These are phyloP conservation scores for Colossoma macropomum DNA, from an alignment of 2,113 vertebrate species.

Conservation along the genomic window DNA sequence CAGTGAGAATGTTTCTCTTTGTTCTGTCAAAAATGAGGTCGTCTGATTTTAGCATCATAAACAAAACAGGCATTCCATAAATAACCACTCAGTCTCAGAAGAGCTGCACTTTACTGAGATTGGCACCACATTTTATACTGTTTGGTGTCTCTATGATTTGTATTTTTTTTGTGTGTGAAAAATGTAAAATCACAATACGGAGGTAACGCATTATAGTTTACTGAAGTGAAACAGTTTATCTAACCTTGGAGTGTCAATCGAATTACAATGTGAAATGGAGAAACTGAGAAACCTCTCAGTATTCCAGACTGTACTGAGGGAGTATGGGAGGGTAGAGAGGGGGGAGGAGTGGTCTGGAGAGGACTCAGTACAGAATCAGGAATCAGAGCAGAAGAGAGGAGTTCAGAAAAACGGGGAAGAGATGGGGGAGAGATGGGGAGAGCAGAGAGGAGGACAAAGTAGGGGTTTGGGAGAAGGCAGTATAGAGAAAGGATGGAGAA, in stretches of 20 bases:
- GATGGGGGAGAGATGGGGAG: slow-evolving; percentile 47
- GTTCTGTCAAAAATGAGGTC: background rate
- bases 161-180: background rate
- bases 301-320: slow-evolving; percentile 67
- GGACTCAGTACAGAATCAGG: too few relatives aligned
- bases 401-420: slow-evolving; percentile 27
- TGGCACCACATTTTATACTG: background rate
- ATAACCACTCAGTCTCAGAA: background rate
- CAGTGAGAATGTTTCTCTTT: background rate
- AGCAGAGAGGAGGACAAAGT: slow-evolving; percentile 38
- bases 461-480: slow-evolving; percentile 51
- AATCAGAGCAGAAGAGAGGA: slow-evolving; percentile 15
- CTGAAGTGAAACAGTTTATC: slow-evolving; percentile 68
- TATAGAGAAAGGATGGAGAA: slow-evolving; percentile 24
- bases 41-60: background rate
- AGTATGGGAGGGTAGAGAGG: slow-evolving; percentile 45
- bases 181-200: background rate
- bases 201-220: slow-evolving; percentile 60
- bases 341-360: too few relatives aligned
- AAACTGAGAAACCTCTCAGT: slow-evolving; percentile 59
- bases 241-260: slow-evolving; percentile 72
- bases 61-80: background rate
- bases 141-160: background rate
- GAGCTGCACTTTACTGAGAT: background rate
- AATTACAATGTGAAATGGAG: slow-evolving; percentile 66